phyloP scores from a whole-genome alignment of 2,888 invertebrate species.

The Protophormia terraenovae region DNA sequence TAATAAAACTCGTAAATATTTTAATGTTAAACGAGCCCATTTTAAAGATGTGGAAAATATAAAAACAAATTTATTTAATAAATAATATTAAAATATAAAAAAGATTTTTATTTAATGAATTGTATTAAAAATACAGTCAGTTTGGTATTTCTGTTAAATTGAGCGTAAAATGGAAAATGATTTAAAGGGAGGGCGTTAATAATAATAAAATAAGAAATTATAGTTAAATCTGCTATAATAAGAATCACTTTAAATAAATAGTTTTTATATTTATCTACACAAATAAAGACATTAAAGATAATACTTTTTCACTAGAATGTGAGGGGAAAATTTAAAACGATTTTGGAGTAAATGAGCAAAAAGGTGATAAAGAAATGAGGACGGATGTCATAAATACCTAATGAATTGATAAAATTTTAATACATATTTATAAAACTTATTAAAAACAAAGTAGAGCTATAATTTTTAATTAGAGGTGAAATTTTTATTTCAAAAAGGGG shows the following conservation, averaged over 20 bases:
- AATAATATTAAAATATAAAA: neutral
- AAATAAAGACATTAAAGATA: conserved; percentile 13
- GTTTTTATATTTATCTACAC: neutral
- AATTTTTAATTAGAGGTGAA: too few species aligned
- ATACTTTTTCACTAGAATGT: neutral
- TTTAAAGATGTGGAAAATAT: conserved; percentile 1
- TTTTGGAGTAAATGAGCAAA: neutral
- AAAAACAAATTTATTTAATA: conserved; percentile 17
- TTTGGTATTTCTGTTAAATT: conserved; percentile 38
- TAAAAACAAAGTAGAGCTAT: too few species aligned
- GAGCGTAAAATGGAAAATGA: conserved; percentile 21
- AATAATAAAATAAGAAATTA: conserved; percentile 5
- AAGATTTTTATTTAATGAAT: neutral
- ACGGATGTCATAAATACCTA: neutral
- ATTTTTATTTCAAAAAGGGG: too few species aligned
- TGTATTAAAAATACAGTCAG: too few species aligned
- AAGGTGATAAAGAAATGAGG: neutral
- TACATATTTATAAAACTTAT: too few species aligned
- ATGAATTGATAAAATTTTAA: neutral
- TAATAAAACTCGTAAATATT: neutral
- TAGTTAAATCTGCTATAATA: neutral
- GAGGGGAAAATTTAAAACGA: neutral
- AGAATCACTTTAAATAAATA: neutral
- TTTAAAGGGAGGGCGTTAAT: conserved; percentile 1
- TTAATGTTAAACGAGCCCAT: neutral